phyloP scores from a whole-genome alignment of 2,797 vertebrate genomes.

The Gorsachius magnificus region DNA sequence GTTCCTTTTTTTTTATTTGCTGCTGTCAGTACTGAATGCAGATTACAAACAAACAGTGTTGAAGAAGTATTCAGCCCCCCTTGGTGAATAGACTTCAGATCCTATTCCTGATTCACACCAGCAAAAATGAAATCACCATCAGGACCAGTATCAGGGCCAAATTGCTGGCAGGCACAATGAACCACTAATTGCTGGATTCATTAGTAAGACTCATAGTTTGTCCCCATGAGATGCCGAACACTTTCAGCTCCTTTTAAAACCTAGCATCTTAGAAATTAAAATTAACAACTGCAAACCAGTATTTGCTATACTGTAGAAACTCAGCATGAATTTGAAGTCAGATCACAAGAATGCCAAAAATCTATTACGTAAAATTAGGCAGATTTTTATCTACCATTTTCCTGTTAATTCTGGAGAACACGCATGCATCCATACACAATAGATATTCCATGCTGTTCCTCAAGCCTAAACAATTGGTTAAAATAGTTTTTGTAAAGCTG shows the following conservation, averaged over 20 bases:
- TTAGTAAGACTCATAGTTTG: slow-evolving; percentile 65
- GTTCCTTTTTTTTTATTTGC: neutral
- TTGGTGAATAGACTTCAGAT: slow-evolving; percentile 31
- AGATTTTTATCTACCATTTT: slow-evolving; percentile 47
- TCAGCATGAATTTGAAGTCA: slow-evolving; percentile 41
- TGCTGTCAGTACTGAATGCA: neutral
- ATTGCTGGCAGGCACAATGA: slow-evolving; percentile 67
- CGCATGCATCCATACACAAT: neutral
- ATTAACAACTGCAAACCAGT: slow-evolving; percentile 56
- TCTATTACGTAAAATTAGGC: slow-evolving; percentile 50
- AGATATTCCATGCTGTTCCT: slow-evolving; percentile 24
- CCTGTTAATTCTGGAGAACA: slow-evolving; percentile 28
- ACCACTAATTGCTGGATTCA: slow-evolving; percentile 64
- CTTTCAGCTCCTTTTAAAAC: slow-evolving; percentile 53
- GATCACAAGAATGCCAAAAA: slow-evolving; percentile 58
- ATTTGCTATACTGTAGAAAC: slow-evolving; percentile 41
- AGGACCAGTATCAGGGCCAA: slow-evolving; percentile 43
- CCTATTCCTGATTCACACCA: slow-evolving; percentile 40
- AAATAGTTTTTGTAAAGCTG: slow-evolving; percentile 48
- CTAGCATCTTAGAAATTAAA: slow-evolving; percentile 53
- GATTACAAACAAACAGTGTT: neutral
- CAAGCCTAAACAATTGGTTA: slow-evolving; percentile 44
- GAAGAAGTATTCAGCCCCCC: slow-evolving; percentile 8
- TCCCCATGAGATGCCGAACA: slow-evolving; percentile 56
- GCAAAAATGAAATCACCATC: slow-evolving; percentile 56